A percentile compares a stretch with the other conserved stretches of the same genome.
These are phyloP conservation scores for Theretra japonica DNA, from an alignment of 2,888 invertebrate species.

Conservation along the genomic window DNA sequence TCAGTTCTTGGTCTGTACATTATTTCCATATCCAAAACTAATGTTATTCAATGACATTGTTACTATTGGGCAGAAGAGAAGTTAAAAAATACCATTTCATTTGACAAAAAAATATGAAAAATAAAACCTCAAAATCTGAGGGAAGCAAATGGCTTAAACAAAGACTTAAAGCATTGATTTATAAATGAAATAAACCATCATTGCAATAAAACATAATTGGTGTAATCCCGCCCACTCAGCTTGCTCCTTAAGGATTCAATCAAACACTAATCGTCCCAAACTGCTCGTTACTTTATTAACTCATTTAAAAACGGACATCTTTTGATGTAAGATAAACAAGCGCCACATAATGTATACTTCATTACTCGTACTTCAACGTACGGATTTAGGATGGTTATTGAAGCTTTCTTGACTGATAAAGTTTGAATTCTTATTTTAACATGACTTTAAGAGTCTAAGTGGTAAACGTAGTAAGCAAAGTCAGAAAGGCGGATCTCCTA, in stretches of 20 bases:
- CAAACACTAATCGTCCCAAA: slow-evolving; percentile 20
- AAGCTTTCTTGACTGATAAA: too few species aligned
- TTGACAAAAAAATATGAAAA: background rate
- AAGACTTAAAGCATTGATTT: background rate
- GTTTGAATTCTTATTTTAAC: too few species aligned
- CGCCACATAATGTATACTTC: background rate
- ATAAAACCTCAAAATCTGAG: background rate
- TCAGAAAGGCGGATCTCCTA: too few species aligned
- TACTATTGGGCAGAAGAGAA: too few species aligned
- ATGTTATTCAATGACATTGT: too few species aligned
- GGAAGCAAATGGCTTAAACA: background rate
- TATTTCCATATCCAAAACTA: too few species aligned
- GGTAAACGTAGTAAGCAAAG: too few species aligned
- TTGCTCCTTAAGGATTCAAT: slow-evolving; percentile 21
- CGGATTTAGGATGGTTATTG: too few species aligned
- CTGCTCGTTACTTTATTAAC: slow-evolving; percentile 19
- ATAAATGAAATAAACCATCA: slow-evolving; percentile 7
- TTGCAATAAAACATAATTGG: slow-evolving; percentile 15
- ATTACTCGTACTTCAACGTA: background rate
- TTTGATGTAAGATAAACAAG: slow-evolving; percentile 16
- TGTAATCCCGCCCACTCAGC: slow-evolving; percentile 20
- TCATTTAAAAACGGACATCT: slow-evolving; percentile 24
- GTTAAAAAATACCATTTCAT: too few species aligned
- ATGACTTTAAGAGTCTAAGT: too few species aligned
- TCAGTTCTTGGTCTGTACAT: too few species aligned